Evolutionary conservation across 2,113 vertebrate species (phyloP), one percentile per base, ranked within the genome.

Genomic region (Galeopterus variegatus): DNA sequence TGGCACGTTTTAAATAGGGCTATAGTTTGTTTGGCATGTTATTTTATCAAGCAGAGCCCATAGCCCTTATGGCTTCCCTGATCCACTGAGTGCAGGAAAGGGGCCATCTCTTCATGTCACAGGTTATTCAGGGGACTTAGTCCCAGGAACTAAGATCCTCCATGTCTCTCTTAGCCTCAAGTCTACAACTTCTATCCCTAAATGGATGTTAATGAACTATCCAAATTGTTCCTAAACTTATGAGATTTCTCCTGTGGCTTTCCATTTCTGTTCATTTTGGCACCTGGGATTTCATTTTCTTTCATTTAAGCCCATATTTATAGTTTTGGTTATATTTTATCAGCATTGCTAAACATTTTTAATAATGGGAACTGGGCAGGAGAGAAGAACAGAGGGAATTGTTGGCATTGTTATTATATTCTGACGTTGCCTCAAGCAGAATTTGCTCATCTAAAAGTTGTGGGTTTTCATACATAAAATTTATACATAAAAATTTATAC

Each of bases 301-400:
- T 88, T 76, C 26, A 86, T 26, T 41, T 80, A 56, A 33, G 26
- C 23, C 95, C 28, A 93, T 36, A 54, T 60, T 93, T 81, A n/a
- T 75, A 76, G 70, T 76, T 82, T 58, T 52, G 18, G 28, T 72
- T 69, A n/a, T 85, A 70, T 70, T 90, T 52, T 48, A 62, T 62
- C 17, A 36, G 5, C 19, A 77, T 48, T 81, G 84, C 26, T 60
- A 86, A 80, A 4, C 75, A 67, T 76, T 89, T 58, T 72, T 50
- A 58, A 54, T 8, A 84, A 13, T 36, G 17, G 21, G 23, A 93
- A 26, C 28, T 75, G 21, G 21, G 13, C 1, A 65, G 13, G 6
- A 80, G 41, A 73, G 33, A 93, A 50, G 12, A 50, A 3, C 9
- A 9, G 31, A 60, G 45, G 1, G 13, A 2, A 45, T 79, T 72